phyloP scores from a whole-genome alignment of 2,797 vertebrate genomes.

The Hemibagrus guttatus region DNA sequence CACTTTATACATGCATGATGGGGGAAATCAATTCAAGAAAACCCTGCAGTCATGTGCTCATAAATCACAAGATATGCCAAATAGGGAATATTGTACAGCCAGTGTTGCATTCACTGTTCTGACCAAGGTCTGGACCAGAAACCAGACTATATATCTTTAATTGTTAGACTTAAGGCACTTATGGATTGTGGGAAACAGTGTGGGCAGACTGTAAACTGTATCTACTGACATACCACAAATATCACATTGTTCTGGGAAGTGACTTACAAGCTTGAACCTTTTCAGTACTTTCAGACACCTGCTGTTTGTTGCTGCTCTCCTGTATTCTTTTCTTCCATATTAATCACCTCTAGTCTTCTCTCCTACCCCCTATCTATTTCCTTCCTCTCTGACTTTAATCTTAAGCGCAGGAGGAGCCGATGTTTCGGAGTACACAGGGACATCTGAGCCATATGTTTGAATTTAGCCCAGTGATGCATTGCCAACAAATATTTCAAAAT shows the following conservation, averaged over 20 bases:
- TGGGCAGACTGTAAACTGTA: constrained; percentile 3
- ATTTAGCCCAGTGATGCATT: constrained; percentile 17
- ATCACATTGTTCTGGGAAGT: constrained; percentile 10
- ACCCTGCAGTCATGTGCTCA: constrained; percentile 2
- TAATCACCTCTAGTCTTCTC: constrained; percentile 9
- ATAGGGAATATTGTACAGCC: not conserved
- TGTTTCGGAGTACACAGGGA: not conserved
- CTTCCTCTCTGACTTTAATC: constrained; percentile 25
- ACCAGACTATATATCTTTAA: not conserved
- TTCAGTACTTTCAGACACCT: constrained; percentile 25
- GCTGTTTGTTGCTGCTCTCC: constrained; percentile 24
- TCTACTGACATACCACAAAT: constrained; percentile 5
- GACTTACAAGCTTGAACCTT: not conserved
- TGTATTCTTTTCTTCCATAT: constrained; percentile 10
- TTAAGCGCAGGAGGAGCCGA: constrained; percentile 18
- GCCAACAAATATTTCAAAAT: constrained; percentile 31
- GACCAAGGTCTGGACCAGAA: too few species aligned
- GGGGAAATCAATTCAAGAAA: constrained; percentile 19
- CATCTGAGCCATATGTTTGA: constrained; percentile 35
- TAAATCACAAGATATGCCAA: constrained; percentile 19
- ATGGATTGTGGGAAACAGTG: constrained; percentile 5
- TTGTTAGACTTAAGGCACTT: not conserved
- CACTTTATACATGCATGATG: not conserved
- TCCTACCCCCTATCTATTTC: not conserved
- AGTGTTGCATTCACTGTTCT: not conserved